Percentiles rank a stretch among this genome's conserved stretches.
Evolutionary conservation across 1,140 invertebrate genomes (phyloP).

Genomic region (Ephestia elutella): DNA sequence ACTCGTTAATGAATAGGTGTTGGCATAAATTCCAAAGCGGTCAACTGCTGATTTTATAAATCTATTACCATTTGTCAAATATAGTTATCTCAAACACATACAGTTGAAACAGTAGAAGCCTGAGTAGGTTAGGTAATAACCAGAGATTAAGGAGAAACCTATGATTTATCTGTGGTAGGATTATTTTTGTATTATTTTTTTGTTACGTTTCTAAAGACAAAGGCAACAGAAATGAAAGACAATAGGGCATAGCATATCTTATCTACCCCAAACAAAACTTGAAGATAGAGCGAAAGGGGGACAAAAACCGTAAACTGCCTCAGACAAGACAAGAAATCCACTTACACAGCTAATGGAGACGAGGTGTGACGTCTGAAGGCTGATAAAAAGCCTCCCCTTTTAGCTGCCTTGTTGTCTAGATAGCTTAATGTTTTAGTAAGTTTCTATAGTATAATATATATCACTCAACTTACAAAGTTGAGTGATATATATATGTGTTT

Average conservation of each 20-base stretch:
- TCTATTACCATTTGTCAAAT: neutral
- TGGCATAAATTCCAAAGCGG: neutral
- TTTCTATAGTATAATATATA: neutral
- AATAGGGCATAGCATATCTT: neutral
- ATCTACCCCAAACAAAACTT: slow-evolving; percentile 2
- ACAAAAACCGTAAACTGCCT: slow-evolving; percentile 3
- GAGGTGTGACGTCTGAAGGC: slow-evolving; percentile 1
- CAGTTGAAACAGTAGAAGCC: neutral
- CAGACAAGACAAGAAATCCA: slow-evolving; percentile 3
- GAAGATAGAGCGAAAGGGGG: slow-evolving; percentile 9
- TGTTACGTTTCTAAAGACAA: neutral
- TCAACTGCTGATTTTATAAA: neutral
- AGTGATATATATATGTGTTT: too few species aligned
- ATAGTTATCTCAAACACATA: neutral
- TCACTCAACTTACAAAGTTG: neutral
- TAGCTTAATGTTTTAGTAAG: neutral
- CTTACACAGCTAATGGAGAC: slow-evolving; percentile 2
- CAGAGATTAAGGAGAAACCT: too few species aligned
- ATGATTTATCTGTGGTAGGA: too few species aligned
- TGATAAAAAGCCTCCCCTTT: neutral
- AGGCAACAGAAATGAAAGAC: neutral
- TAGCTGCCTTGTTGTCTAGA: neutral
- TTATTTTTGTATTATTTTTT: too few species aligned
- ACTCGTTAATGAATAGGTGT: slow-evolving; percentile 18
- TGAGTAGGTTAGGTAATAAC: too few species aligned